Evolutionary conservation across 2,797 vertebrate species (phyloP), one percentile per base, ranked within the genome.

Genomic region (Parauchenoglanis punctatus): DNA sequence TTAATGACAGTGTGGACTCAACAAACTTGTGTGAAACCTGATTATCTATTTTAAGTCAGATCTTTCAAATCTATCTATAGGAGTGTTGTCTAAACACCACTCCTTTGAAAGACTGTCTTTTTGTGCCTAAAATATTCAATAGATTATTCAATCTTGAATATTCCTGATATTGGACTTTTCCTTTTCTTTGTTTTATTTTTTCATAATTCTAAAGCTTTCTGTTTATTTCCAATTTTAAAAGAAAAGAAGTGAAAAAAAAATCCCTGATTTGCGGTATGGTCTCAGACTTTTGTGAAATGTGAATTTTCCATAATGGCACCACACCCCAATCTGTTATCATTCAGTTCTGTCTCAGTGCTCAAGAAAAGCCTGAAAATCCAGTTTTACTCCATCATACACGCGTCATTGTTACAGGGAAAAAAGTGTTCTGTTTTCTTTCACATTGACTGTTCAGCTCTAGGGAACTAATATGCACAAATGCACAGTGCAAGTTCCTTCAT

Each of bases 271-370:
- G 46, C 25, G 23, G 7, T 72, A 18, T 40, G 35, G 35, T 58
- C 18, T 35, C 8, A 28, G 15, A 75, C 44, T 28, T 52, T n/a
- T n/a, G 10, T 35, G 7, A 58, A 40, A 59, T 58, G 31, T 58
- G 18, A 20, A 40, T 23, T 78, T 80, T 61, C 11, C 46, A 4
- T 61, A 61, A 40, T 81, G 23, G 12, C 58, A 7, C 35, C 56
- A 81, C 78, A 35, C 31, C 54, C 18, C 17, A 78, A 58, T 20
- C 28, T 58, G 76, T 58, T 78, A 78, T 75, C 72, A 56, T 35
- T 5, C 31, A 58, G 28, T 58, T 78, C 17, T 40, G 28, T 12
- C 73, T 28, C 73, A 52, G 6, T 7, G 73, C n/a, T 76, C 77
- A 40, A 25, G 77, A 80, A 80, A 59, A 25, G 20, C 54, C 58